Evolutionary conservation across 2,797 vertebrate species (phyloP), one percentile per base, ranked within the genome.

Genomic region (Hydrocynus forskahlii): DNA sequence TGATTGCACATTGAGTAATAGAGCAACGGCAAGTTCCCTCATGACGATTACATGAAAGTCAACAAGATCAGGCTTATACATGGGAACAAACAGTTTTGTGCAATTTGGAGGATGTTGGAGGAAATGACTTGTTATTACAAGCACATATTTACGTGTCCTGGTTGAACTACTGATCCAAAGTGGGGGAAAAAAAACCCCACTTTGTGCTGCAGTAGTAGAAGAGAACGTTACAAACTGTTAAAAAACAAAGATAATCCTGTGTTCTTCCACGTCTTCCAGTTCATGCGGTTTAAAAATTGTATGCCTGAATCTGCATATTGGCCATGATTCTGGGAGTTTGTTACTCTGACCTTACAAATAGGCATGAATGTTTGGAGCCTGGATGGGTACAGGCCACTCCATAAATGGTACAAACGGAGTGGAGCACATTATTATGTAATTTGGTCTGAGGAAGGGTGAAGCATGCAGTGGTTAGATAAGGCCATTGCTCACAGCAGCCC

Each of bases 391-490:
- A 1, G 1, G 21, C 38, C n/a, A 48, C 54, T 62, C 40, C 25
- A 43, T 10, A 19, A 59, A 21, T 21, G 45, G 43, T 68, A 23
- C 54, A 55, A 12, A 12, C 23, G 19, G 19, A 23, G 29, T 21
- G 14, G 5, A 25, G 57, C 35, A 73, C 35, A 66, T 66, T 60
- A 75, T 76, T 63, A 50, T 68, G 23, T 81, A 76, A 68, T 64
- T 79, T 72, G 19, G 68, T 17, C 10, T 1, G 9, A 77, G 25
- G n/a, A 60, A 62, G 62, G 38, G 54, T 54, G 78, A 40, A 43
- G 43, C 25, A 17, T 23, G 74, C 57, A 79, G 62, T 76, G 68
- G 85, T 90, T 82, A 86, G 84, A 87, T 72, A 4, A 79, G 55
- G 43, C 72, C 40, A 59, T 86, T 71, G 21, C 43, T 85, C 57